A percentile compares a stretch with the other conserved stretches of the same genome.
Evolutionary conservation across 2,113 vertebrate genomes (phyloP).

Genomic region (Coptodon bakossiorum): DNA sequence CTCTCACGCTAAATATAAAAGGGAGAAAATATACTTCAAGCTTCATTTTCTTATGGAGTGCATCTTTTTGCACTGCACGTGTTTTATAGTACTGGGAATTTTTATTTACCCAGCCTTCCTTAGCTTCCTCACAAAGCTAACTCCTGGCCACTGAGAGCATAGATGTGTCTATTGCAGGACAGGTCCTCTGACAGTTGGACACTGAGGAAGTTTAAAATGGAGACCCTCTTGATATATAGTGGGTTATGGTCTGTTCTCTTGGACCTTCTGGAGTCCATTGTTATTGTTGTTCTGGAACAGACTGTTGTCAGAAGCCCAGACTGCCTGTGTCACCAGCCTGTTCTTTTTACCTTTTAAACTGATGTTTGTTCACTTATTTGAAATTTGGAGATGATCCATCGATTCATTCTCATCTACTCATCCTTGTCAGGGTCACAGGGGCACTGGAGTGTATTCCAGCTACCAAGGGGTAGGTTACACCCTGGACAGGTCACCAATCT

Average conservation of each 20-base stretch:
- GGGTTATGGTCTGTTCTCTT: neutral
- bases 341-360: neutral
- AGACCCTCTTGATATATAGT: neutral
- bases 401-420: neutral
- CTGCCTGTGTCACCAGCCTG: neutral
- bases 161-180: neutral
- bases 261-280: neutral
- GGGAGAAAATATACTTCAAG: neutral
- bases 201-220: neutral
- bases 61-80: neutral
- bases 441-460: neutral
- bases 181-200: neutral
- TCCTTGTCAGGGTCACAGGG: neutral
- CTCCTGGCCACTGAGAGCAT: neutral
- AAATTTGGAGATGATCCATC: neutral
- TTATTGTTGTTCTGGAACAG: neutral
- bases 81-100: neutral
- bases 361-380: neutral
- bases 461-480: neutral
- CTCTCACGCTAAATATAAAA: neutral
- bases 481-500: neutral
- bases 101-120: neutral
- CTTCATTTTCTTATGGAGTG: neutral
- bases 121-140: neutral
- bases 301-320: neutral